Evolutionary conservation across 2,888 invertebrate species (phyloP), one percentile per base, ranked within the genome.

Genomic region (Stenodera caucasica): DNA sequence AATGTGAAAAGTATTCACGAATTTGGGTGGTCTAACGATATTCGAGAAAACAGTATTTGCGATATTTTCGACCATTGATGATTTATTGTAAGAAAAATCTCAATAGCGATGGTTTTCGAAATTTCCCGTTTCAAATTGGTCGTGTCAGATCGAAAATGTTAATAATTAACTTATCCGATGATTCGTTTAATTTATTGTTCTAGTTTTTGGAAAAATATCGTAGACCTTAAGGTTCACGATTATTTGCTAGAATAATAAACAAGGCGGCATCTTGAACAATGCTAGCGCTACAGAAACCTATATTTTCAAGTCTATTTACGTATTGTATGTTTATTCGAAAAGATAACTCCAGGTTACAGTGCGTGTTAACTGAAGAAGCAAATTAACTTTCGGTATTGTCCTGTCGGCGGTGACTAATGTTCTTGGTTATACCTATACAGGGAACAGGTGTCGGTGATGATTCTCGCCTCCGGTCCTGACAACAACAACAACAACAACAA

Each of bases 351-450:
- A 66, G 68, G 66, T 60, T 70, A 66, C 63, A 60, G 61, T 62
- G 69, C 65, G 69, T 76, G 74, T 75, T 74, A 75, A 76, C 73
- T 75, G 74, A 73, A 77, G 76, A 72, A 76, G 76, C 76, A 76
- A 77, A 77, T 78, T 76, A 77, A 75, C 75, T 76, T 77, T 77
- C 73, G 75, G 76, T 75, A 75, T 77, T 78, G 76, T 77, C 74
- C 75, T 78, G 77, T 77, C 77, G 63, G 63, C 60, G 33, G 72
- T 77, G 76, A 77, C 71, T 77, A 77, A 77, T 77, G 77, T 75
- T 75, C 71, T 67, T 55, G 64, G 58, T 67, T 56, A 56, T 51
- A 52, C 49, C 40, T 37, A 54, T 40, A 65, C 61, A 65, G 56
- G 55, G 68, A 72, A 73, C 74, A 75, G 73, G 75, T 75, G 74